Base-by-base conservation (phyloP, 2,113 vertebrate genomes). In the Centropristis striata region DNA sequence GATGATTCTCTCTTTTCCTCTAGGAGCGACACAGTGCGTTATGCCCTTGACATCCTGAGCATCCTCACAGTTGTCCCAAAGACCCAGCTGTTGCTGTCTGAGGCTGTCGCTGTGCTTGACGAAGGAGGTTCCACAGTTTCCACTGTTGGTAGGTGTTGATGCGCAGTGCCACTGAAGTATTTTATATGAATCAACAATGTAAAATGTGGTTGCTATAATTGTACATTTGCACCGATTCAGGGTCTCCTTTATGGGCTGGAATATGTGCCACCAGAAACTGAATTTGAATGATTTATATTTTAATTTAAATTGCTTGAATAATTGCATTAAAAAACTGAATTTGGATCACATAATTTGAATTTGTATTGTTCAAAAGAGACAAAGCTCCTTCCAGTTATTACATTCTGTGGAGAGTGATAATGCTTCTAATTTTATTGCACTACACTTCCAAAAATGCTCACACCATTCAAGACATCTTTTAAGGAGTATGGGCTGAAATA, bases 21-120 rank as follows among this genome's bases (percentile, higher is more conserved):
- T 25, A 99, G 98, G 95, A 99, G 98, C 63, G 98, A 99, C 80
- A 99, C 98, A 0, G 98, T 99, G 60, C 97, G 98, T 20, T 99
- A 98, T 42, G 98, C 98, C 55, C 93, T 99, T 87, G 98, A 99
- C 91, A 98, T 99, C 46, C 92, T 99, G 67, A 97, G 97, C 65
- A 99, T 99, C 84, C 96, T 99, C 75, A 99, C 98, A 8, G 97
- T 99, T 63, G 98, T 99, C 75, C 97, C 98, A 70, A 99, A 99
- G 94, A 99, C 98, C 47, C 98, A 99, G 91, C 93, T 99, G 53
- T 92, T 99, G 79, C 88, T 99, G 94, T 96, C 97, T 59, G 98
- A 99, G 75, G 94, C 97, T 60, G 97, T 99, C 47, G 96, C 98
- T 77, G 97, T 99, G 64, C 89, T 98, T 36, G 97, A 98, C 86